Evolutionary conservation across 1,140 invertebrate species (phyloP), one percentile per base, ranked within the genome.

Genomic region (Calephelis virginiensis): DNA sequence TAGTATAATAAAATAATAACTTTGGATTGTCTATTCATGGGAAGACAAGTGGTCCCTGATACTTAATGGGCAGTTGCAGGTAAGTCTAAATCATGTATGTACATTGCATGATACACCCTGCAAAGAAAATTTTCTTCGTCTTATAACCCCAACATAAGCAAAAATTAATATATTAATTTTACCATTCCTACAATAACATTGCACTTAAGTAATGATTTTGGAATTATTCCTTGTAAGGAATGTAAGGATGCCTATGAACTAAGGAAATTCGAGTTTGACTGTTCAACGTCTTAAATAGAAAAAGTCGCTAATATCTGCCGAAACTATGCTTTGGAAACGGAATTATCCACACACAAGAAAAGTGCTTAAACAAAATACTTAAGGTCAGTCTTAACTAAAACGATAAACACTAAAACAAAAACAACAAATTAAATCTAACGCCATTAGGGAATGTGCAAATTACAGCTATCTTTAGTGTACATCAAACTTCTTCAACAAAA

Each of bases 401-500:
- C 71, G 76, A 83, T 86, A 87, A 86, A 90, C 83, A 88, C 79
- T 87, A 86, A 81, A 86, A 86, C 79, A 77, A 85, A 85, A 87
- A 83, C 84, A 89, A 90, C 88, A 89, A 88, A 84, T 79, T 81
- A 83, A 75, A 73, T 63, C 83, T 84, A 87, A 82, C 75, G 81
- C 86, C 87, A 81, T 85, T 81, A 82, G 85, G 88, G 88, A 90
- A 90, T 90, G 88, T 90, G 88, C 86, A 85, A 74, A 77, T 86
- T 89, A 86, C 66, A 76, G 75, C 88, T 89, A 88, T 77, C 73
- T 86, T 78, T 82, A 82, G 79, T 82, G 81, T 86, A 86, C 81
- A 85, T 82, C 80, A 75, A 86, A 85, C 71, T 73, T 81, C 73
- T 79, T 83, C 79, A 85, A 89, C 81, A 82, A 85, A 84, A 80